Conservation (phyloP, 2,888 invertebrate genomes). For the Amiota communis region DNA sequence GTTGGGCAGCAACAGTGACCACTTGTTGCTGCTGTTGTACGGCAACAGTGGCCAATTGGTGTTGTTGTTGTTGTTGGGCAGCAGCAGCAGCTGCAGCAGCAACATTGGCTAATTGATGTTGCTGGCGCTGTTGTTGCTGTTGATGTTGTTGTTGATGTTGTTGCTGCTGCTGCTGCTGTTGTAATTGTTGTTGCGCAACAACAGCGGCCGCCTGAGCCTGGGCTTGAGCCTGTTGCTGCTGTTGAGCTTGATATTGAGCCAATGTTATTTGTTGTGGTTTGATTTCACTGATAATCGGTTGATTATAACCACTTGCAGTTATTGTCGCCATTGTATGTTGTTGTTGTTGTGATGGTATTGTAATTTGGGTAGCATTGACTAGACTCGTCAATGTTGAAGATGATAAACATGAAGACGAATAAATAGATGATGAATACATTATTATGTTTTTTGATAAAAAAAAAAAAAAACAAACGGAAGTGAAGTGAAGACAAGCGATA, state of each 20-base stretch:
- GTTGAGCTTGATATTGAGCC: constrained; percentile 70
- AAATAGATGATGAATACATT: no score
- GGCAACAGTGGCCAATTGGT: constrained; percentile 25
- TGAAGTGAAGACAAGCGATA: no score
- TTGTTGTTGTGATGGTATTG: constrained; percentile 65
- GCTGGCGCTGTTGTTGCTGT: constrained; percentile 55
- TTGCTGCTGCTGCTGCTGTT: constrained; percentile 51
- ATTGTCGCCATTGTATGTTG: constrained; percentile 69
- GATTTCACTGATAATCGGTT: constrained; percentile 70
- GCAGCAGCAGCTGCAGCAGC: constrained; percentile 49
- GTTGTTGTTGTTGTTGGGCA: constrained; percentile 53
- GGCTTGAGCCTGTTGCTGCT: constrained; percentile 54
- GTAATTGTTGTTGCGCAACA: constrained; percentile 40
- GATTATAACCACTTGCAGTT: constrained; percentile 68
- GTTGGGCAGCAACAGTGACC: constrained; percentile 29
- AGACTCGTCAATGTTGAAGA: background rate
- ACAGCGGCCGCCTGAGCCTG: constrained; percentile 44
- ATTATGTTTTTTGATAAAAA: no score
- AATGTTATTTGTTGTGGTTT: constrained; percentile 69
- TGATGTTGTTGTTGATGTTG: constrained; percentile 50
- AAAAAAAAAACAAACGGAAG: no score
- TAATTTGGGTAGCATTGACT: constrained; percentile 61
- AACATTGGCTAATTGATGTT: constrained; percentile 43
- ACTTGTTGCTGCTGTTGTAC: constrained; percentile 44
- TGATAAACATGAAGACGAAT: no score